phyloP scores from a whole-genome alignment of 1,140 invertebrate species.

The Lycorma delicatula region DNA sequence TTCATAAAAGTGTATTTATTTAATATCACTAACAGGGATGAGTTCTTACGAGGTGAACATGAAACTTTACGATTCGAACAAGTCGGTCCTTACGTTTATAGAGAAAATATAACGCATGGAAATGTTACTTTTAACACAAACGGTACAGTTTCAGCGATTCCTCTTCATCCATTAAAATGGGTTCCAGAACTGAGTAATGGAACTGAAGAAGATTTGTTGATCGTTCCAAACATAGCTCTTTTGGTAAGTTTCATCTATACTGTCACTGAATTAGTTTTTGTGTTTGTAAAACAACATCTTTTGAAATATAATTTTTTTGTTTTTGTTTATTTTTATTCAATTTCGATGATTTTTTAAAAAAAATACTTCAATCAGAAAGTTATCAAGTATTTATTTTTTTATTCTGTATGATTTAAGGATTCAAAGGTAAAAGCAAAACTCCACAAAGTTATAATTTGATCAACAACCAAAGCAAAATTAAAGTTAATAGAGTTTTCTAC shows the following conservation, averaged over 20 bases:
- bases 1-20: conserved; percentile 80
- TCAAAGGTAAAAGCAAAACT: no score
- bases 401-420: no score
- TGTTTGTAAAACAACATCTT: no score
- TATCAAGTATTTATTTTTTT: no score
- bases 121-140: conserved; percentile 65
- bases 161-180: conserved; percentile 59
- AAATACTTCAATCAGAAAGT: no score
- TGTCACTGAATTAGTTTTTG: no score
- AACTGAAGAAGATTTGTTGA: conserved; percentile 63
- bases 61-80: conserved; percentile 65
- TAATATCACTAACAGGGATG: conserved; percentile 77
- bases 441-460: no score
- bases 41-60: conserved; percentile 57
- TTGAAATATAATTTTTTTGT: no score
- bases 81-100: conserved; percentile 86
- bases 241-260: conserved; percentile 79
- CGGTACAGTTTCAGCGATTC: conserved; percentile 56
- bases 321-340: no score
- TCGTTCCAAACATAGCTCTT: conserved; percentile 79
- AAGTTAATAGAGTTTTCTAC: no score
- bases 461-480: no score
- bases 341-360: no score
- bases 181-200: conserved; percentile 59
- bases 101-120: conserved; percentile 58